Conservation (phyloP, 2,888 invertebrate species). For the Ochlodes sylvanus region DNA sequence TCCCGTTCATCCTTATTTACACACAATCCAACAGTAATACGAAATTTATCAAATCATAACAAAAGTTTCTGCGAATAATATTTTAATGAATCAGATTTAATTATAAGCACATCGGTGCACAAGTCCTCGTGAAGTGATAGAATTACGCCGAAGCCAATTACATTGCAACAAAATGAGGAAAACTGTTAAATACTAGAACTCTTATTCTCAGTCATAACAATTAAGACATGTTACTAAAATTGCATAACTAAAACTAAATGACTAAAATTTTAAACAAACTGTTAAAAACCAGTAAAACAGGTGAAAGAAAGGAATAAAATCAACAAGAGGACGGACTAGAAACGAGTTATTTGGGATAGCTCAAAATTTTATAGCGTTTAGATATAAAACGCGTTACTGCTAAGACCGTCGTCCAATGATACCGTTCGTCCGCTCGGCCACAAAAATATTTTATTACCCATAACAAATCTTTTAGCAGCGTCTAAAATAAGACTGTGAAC, state of each 20-base stretch:
- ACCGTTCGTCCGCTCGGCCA: slow-evolving; percentile 2
- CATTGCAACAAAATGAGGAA: slow-evolving; percentile 3
- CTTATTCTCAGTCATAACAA: neutral
- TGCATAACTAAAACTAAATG: too few relatives aligned
- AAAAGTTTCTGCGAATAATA: slow-evolving; percentile 2
- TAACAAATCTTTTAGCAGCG: slow-evolving; percentile 8
- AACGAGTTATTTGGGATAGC: slow-evolving; percentile 19
- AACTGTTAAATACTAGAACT: neutral
- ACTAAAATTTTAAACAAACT: too few relatives aligned
- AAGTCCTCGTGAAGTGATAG: too few relatives aligned
- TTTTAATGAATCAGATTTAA: slow-evolving; percentile 5
- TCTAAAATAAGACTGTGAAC: slow-evolving; percentile 1
- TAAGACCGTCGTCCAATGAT: neutral
- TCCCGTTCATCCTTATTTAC: too few relatives aligned
- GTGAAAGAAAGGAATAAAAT: neutral
- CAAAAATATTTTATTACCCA: slow-evolving; percentile 15
- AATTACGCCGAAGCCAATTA: neutral
- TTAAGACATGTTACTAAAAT: too few relatives aligned
- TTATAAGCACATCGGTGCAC: neutral
- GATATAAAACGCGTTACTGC: slow-evolving; percentile 13
- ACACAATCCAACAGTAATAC: too few relatives aligned
- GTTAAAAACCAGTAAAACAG: neutral
- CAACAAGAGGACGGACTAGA: neutral
- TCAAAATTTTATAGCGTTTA: slow-evolving; percentile 23
- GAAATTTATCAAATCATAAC: neutral